Base-by-base conservation (phyloP, 1,140 invertebrate species). In the Potamilus streckersoni region DNA sequence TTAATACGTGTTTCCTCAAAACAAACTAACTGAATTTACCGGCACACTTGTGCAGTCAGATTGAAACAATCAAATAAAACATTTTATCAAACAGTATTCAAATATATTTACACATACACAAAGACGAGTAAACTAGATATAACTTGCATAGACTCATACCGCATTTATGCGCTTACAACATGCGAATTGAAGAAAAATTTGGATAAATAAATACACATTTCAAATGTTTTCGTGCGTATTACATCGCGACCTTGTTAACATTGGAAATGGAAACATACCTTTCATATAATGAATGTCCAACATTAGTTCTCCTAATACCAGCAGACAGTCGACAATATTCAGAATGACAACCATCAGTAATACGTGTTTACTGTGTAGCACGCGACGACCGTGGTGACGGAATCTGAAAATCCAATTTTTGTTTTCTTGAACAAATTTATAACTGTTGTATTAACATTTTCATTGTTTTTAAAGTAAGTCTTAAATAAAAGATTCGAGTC, bases 261-360 rank as follows among this genome's bases (percentile, higher is more conserved):
- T 49, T 49, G 38, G 38, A 49, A 6, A 49, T 49, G 38, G 11
- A 0, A 49, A 49, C 83, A 69, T 64, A 85, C 84, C 59, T 69
- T 72, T 77, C 20, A 85, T 73, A 70, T 82, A 80, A 59, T 82
- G 76, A 66, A 85, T 83, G 72, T 85, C 84, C 31, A 84, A 70
- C 31, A 80, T 82, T 17, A 85, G 81, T 61, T 83, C 84, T 3
- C 79, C 79, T 16, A 85, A 74, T 20, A 85, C 83, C 11, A 85
- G 73, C 15, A 83, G 64, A 69, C 80, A 82, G 71, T 85, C 84
- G 57, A 85, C 58, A 59, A 85, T 63, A 69, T 84, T 84, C 17
- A 85, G 80, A n/a, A 82, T 61, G 5, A 85, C 79, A 19, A 85
- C 73, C 8, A 78, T 31, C n/a, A 84, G 69, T 62, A 85, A 64